phyloP scores from a whole-genome alignment of 2,113 vertebrate genomes.

The Dolichotis patagonum region DNA sequence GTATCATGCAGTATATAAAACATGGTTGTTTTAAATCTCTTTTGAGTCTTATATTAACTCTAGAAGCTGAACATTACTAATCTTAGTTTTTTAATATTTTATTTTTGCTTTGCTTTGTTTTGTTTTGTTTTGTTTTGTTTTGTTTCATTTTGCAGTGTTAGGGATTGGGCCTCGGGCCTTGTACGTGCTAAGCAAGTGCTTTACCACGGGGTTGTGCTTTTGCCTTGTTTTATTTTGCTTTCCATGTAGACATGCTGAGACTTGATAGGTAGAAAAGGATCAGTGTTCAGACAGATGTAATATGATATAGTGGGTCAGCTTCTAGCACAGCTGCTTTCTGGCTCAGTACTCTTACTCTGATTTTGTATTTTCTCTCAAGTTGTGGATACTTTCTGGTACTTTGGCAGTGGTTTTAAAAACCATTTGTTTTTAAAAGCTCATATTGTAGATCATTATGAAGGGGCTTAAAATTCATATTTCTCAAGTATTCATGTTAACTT shows the following conservation, averaged over 20 bases:
- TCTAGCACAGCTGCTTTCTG: background rate
- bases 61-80: background rate
- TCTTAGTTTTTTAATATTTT: background rate
- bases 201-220: background rate
- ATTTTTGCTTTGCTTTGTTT: background rate
- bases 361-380: background rate
- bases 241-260: background rate
- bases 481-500: background rate
- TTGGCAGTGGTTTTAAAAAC: background rate
- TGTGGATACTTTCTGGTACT: background rate
- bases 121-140: background rate
- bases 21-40: conserved; percentile 23
- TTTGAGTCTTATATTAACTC: background rate
- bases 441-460: background rate
- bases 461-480: background rate
- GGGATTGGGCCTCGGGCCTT: background rate
- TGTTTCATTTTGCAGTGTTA: background rate
- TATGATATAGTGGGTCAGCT: background rate
- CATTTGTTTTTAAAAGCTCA: background rate
- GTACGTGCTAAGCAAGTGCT: background rate
- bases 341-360: background rate
- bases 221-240: background rate
- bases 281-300: background rate
- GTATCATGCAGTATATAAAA: background rate
- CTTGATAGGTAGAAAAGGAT: background rate